Percentiles rank a stretch among this genome's conserved stretches.
Evolutionary conservation across 2,113 vertebrate species (phyloP).

Genomic region (Proterorhinus semilunaris): DNA sequence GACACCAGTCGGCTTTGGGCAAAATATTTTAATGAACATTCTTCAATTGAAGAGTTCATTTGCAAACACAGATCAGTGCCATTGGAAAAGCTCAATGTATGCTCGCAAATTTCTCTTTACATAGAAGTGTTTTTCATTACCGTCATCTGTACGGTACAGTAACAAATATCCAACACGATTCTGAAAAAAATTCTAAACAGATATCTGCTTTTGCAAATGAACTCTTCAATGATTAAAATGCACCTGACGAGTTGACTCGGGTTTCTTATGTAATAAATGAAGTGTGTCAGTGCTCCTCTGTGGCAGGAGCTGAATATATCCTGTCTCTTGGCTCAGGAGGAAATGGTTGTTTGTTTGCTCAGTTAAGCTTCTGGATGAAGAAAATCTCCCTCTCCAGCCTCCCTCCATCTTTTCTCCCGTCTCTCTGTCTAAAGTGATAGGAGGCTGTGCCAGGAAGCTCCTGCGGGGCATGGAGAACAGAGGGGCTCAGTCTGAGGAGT

Average conservation of each 20-base stretch:
- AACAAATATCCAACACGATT: too few relatives aligned
- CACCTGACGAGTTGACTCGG: not conserved
- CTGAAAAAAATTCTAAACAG: too few relatives aligned
- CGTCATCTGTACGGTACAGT: too few relatives aligned
- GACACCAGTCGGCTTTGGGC: not conserved
- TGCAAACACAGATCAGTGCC: too few relatives aligned
- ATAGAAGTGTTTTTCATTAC: too few relatives aligned
- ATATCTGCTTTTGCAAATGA: too few relatives aligned
- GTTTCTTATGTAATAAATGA: constrained; percentile 2
- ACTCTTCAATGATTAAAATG: not conserved
- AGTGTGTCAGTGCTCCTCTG: constrained; percentile 12
- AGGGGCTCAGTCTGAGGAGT: constrained; percentile 54
- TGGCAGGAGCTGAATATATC: constrained; percentile 53
- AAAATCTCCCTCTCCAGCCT: constrained; percentile 46
- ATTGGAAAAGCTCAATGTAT: too few relatives aligned
- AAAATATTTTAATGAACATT: not conserved
- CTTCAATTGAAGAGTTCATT: too few relatives aligned
- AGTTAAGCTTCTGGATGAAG: constrained; percentile 37
- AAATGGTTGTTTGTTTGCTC: constrained; percentile 68
- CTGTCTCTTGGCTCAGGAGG: constrained; percentile 51
- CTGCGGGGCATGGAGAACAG: constrained; percentile 53
- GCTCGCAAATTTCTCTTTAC: too few relatives aligned
- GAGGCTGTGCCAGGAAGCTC: constrained; percentile 38
- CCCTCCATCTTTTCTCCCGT: not conserved
- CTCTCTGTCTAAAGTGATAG: constrained; percentile 28